Conservation (phyloP, 2,797 vertebrate species). For the Brachyalestes nurse region DNA sequence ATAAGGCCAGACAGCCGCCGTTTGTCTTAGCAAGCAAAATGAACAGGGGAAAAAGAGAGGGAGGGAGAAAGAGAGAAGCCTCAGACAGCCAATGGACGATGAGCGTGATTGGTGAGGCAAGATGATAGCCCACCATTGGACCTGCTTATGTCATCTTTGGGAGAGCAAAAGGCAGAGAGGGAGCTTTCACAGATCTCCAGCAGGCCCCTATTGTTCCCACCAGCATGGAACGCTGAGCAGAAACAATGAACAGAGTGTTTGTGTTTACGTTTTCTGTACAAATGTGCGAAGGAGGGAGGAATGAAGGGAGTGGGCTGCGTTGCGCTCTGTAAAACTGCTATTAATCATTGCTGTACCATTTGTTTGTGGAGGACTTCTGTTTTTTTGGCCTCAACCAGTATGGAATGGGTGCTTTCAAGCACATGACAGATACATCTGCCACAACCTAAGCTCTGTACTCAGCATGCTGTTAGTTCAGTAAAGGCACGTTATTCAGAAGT, state of each 20-base stretch:
- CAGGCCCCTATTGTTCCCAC: conserved; percentile 68
- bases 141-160: conserved; percentile 69
- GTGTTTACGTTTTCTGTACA: conserved; percentile 50
- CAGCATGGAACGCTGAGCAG: conserved; percentile 63
- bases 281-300: conserved; percentile 45
- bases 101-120: conserved; percentile 70
- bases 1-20: conserved; percentile 55
- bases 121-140: conserved; percentile 67
- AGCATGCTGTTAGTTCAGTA: conserved; percentile 42
- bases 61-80: background rate
- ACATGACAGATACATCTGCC: conserved; percentile 42
- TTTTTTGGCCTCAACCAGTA: conserved; percentile 23
- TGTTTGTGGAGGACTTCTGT: conserved; percentile 40
- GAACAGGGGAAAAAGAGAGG: background rate
- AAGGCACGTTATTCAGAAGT: conserved; percentile 42
- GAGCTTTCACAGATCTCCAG: conserved; percentile 51
- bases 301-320: conserved; percentile 50
- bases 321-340: conserved; percentile 35
- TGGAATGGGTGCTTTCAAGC: conserved; percentile 25
- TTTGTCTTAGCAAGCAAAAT: conserved; percentile 19
- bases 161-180: conserved; percentile 36
- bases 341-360: conserved; percentile 43
- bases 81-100: background rate
- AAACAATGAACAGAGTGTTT: conserved; percentile 65
- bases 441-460: conserved; percentile 10